Evolutionary conservation across 2,888 invertebrate species (phyloP).

Genomic region (Hydraecia micacea): DNA sequence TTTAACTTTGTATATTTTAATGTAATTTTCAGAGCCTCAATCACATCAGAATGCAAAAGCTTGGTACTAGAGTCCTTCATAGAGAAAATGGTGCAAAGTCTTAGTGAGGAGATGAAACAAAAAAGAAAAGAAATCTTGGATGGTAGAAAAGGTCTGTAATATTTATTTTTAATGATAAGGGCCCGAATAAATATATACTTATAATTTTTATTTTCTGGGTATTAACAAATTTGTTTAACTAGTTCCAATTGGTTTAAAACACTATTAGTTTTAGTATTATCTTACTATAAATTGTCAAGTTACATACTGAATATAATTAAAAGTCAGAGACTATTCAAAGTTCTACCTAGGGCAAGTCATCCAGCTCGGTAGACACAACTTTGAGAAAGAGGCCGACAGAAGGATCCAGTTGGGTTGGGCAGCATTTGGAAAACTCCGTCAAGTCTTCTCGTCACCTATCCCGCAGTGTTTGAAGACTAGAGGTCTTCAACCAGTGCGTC

Average conservation of each 20-base stretch:
- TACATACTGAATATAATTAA: not conserved
- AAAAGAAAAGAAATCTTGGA: constrained; percentile 89
- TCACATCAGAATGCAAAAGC: constrained; percentile 89
- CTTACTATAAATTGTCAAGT: constrained; percentile 4
- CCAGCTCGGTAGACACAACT: no score
- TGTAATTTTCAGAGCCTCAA: constrained; percentile 73
- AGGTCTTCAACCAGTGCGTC: no score
- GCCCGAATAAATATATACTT: constrained; percentile 26
- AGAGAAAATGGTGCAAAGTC: constrained; percentile 92
- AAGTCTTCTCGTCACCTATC: no score
- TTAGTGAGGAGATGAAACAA: constrained; percentile 90
- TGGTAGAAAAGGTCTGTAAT: constrained; percentile 83
- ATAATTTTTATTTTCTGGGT: not conserved
- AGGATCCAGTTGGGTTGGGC: no score
- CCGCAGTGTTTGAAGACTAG: no score
- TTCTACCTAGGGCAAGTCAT: no score
- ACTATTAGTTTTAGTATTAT: not conserved
- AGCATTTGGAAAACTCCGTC: no score
- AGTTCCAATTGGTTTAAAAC: not conserved
- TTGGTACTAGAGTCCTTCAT: constrained; percentile 93
- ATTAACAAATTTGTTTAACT: not conserved
- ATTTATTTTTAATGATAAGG: not conserved
- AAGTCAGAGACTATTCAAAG: not conserved
- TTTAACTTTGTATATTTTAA: not conserved
- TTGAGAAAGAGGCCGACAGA: no score